phyloP scores from a whole-genome alignment of 2,113 vertebrate species.

The Neopipo cinnamomea region DNA sequence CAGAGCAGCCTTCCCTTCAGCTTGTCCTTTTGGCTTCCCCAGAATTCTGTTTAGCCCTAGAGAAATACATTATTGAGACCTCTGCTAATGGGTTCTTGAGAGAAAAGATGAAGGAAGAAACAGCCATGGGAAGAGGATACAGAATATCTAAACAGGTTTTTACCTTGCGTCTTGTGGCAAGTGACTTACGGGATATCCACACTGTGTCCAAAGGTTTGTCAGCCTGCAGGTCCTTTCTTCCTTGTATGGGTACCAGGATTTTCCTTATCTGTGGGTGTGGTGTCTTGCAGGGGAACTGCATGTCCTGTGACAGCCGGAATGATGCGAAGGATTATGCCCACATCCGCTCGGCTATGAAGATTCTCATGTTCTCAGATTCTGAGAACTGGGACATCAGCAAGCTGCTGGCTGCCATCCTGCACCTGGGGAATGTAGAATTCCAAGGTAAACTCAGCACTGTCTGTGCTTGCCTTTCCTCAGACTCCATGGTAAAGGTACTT shows the following conservation, averaged over 20 bases:
- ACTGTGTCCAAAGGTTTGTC: neutral
- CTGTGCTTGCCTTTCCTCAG: neutral
- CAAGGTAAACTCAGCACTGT: conserved; percentile 74
- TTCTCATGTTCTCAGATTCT: conserved; percentile 89
- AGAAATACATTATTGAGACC: neutral
- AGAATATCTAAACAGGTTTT: neutral
- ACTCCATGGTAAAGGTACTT: neutral
- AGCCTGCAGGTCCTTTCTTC: neutral
- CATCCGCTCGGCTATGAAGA: conserved; percentile 92
- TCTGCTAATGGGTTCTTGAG: neutral
- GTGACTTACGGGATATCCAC: neutral
- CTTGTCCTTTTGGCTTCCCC: neutral
- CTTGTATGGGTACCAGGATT: neutral
- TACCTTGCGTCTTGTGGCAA: neutral
- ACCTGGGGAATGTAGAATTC: conserved; percentile 89
- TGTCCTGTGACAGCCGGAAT: conserved; percentile 81
- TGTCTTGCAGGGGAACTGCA: conserved; percentile 84
- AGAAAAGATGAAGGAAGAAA: neutral
- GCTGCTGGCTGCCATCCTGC: conserved; percentile 89
- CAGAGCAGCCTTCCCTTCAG: neutral
- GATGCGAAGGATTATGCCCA: conserved; percentile 87
- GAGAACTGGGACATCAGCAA: conserved; percentile 91
- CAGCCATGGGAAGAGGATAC: neutral
- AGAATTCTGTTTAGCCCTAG: neutral
- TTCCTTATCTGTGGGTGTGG: neutral